phyloP scores from a whole-genome alignment of 1,140 invertebrate species.

The Diabrotica undecimpunctata region DNA sequence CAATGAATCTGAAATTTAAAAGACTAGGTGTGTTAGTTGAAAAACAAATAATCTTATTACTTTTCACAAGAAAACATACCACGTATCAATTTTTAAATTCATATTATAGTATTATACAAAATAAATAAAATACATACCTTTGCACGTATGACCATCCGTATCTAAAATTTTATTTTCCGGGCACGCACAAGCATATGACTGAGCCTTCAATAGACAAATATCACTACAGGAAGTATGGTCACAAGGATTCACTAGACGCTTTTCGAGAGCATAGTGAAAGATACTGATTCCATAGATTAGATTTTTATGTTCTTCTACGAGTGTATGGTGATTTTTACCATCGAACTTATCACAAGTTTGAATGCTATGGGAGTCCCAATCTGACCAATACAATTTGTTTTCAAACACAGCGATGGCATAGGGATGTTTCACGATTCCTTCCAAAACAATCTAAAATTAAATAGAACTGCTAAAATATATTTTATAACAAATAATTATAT shows the following conservation, averaged over 20 bases:
- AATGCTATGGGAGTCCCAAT: conserved; percentile 65
- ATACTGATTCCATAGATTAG: conserved; percentile 63
- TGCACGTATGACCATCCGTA: conserved; percentile 53
- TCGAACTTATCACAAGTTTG: conserved; percentile 67
- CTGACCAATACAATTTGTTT: conserved; percentile 83
- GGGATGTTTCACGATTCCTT: conserved; percentile 65
- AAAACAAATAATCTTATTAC: too few relatives aligned
- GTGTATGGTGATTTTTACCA: conserved; percentile 55
- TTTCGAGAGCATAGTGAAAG: conserved; percentile 62
- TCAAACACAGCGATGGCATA: conserved; percentile 84
- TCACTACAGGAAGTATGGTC: conserved; percentile 64
- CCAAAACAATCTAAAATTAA: conserved; percentile 49
- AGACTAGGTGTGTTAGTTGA: too few relatives aligned
- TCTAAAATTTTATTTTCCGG: conserved; percentile 64
- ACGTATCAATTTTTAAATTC: too few relatives aligned
- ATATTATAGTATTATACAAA: not conserved
- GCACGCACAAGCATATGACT: conserved; percentile 69
- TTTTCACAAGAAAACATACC: too few relatives aligned
- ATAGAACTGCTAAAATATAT: too few relatives aligned
- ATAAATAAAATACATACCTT: conserved; percentile 37
- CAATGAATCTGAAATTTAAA: too few relatives aligned
- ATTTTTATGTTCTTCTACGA: conserved; percentile 51
- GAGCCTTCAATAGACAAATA: conserved; percentile 71
- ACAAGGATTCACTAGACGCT: conserved; percentile 66
- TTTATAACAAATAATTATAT: conserved; percentile 9